Percentiles rank a stretch among this genome's conserved stretches.
Evolutionary conservation across 2,888 invertebrate genomes (phyloP).

Genomic region (Abrostola tripartita): DNA sequence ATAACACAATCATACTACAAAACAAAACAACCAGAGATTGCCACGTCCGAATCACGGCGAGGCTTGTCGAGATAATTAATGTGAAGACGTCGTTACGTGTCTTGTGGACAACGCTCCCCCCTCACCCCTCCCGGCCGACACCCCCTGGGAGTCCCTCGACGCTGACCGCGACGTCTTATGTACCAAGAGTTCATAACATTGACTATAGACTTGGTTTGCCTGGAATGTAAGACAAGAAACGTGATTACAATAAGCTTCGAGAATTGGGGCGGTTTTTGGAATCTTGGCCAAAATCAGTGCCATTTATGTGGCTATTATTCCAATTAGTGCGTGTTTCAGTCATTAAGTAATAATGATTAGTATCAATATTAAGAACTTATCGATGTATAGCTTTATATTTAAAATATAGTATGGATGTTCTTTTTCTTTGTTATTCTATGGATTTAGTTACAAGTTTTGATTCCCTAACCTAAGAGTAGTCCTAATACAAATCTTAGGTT

Average conservation of each 20-base stretch:
- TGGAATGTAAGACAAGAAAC: not conserved
- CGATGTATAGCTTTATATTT: too few species aligned
- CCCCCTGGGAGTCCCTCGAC: conserved; percentile 35
- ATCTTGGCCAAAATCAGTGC: not conserved
- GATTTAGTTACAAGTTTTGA: too few species aligned
- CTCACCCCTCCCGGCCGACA: conserved; percentile 10
- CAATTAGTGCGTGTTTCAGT: too few species aligned
- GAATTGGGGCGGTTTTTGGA: too few species aligned
- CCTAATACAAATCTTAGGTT: too few species aligned
- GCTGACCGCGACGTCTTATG: conserved; percentile 51
- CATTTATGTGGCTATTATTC: too few species aligned
- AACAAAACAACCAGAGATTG: conserved; percentile 60
- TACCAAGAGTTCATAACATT: conserved; percentile 43
- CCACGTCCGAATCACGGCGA: conserved; percentile 63
- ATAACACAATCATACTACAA: conserved; percentile 28
- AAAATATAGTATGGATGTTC: too few species aligned
- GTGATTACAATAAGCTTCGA: too few species aligned
- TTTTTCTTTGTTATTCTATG: too few species aligned
- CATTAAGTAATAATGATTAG: too few species aligned
- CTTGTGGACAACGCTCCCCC: conserved; percentile 53
- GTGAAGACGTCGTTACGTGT: conserved; percentile 69
- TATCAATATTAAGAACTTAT: too few species aligned
- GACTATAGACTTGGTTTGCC: conserved; percentile 19
- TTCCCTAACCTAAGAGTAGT: too few species aligned
- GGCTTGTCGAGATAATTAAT: conserved; percentile 70